Percentiles rank a stretch among this genome's conserved stretches.
phyloP scores from a whole-genome alignment of 2,113 vertebrate genomes.

The Malurus alboscapulatus region DNA sequence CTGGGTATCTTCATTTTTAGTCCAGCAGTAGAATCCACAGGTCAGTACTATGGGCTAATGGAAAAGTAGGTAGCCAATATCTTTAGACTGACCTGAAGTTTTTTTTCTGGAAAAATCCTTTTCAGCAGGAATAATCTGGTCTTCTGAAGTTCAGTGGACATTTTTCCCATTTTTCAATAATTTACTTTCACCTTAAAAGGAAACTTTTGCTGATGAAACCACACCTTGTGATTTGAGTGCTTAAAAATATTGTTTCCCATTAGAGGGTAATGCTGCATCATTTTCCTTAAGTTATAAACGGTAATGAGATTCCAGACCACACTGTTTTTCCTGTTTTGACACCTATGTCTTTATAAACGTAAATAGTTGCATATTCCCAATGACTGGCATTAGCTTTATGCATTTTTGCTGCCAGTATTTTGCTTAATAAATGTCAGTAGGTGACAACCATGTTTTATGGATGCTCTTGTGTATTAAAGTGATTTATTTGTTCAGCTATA shows the following conservation, averaged over 20 bases:
- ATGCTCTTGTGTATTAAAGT: background rate
- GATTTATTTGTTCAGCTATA: slow-evolving; percentile 1
- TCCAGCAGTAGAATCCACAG: background rate
- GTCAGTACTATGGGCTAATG: background rate
- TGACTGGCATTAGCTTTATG: background rate
- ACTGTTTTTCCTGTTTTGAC: background rate
- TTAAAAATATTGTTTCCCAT: background rate
- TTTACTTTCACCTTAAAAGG: background rate
- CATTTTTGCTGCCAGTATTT: slow-evolving; percentile 9
- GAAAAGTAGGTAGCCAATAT: background rate
- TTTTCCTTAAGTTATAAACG: background rate
- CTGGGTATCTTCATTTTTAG: background rate
- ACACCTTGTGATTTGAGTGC: background rate
- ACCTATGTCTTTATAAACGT: background rate
- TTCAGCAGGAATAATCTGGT: background rate
- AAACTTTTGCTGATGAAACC: background rate
- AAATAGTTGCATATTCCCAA: background rate
- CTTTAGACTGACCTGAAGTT: background rate
- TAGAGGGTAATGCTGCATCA: background rate
- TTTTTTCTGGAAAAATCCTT: background rate
- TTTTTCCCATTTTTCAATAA: background rate
- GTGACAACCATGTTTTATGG: background rate
- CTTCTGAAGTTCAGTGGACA: background rate
- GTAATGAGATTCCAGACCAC: background rate
- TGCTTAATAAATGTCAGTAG: background rate